A percentile compares a stretch with the other conserved stretches of the same genome.
phyloP scores from a whole-genome alignment of 2,888 invertebrate genomes.

The Didymodactylos carnosus region DNA sequence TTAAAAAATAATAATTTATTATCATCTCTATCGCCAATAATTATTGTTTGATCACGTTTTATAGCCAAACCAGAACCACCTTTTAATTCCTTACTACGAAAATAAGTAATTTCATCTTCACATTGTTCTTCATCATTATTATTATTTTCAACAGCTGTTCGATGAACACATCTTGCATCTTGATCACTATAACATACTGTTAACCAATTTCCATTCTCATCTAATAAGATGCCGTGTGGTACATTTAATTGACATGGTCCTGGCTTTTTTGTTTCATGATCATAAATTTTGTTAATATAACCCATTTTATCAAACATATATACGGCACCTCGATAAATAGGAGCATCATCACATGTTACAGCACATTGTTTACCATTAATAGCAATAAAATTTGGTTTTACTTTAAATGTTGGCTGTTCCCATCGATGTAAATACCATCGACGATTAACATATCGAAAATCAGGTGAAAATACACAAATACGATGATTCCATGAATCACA shows the following conservation, averaged over 20 bases:
- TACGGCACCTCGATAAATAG: not conserved
- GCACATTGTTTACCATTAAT: not conserved
- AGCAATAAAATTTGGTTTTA: not conserved
- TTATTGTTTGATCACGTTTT: not conserved
- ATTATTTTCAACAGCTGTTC: not conserved
- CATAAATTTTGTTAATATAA: not conserved
- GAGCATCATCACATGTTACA: not conserved
- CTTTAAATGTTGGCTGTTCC: not conserved
- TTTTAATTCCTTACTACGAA: not conserved
- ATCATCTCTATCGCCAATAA: not conserved
- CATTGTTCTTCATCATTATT: not conserved
- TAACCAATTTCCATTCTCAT: not conserved
- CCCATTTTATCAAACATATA: not conserved
- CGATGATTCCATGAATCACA: not conserved
- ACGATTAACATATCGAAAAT: constrained; percentile 1
- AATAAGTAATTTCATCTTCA: not conserved
- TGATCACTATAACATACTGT: not conserved
- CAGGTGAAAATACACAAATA: not conserved
- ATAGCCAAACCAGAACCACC: not conserved
- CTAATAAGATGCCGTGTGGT: not conserved
- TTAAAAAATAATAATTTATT: not conserved
- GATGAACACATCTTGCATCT: not conserved
- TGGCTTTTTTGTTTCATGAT: not conserved
- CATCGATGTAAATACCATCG: not conserved
- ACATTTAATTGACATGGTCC: not conserved